Evolutionary conservation across 2,797 vertebrate genomes (phyloP).

Genomic region (Acanthurus lineatus): DNA sequence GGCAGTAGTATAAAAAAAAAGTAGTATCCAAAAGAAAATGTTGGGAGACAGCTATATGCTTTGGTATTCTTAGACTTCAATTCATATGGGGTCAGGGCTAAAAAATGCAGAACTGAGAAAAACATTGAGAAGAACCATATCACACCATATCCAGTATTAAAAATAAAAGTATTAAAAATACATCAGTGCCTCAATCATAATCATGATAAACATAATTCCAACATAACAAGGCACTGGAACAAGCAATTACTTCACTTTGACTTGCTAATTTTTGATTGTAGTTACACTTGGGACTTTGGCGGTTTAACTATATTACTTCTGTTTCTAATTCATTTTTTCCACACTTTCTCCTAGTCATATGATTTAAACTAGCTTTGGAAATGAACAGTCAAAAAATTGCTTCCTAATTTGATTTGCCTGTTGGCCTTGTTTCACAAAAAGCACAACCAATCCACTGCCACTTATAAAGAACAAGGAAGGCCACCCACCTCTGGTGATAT

Average conservation of each 20-base stretch:
- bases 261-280: background rate
- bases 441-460: slow-evolving; percentile 46
- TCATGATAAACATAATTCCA: background rate
- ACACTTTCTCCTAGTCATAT: slow-evolving; percentile 7
- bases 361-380: slow-evolving; percentile 11
- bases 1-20: background rate
- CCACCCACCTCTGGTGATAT: slow-evolving; percentile 25
- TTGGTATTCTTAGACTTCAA: background rate
- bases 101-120: background rate
- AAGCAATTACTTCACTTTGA: background rate
- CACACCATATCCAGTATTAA: background rate
- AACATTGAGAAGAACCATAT: background rate
- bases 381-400: slow-evolving; percentile 33
- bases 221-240: background rate
- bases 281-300: background rate
- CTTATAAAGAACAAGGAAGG: slow-evolving; percentile 53
- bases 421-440: slow-evolving; percentile 53
- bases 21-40: background rate
- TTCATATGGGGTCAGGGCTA: background rate
- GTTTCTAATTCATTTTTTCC: slow-evolving; percentile 6
- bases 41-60: background rate
- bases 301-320: background rate
- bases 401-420: slow-evolving; percentile 43
- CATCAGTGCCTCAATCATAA: background rate
- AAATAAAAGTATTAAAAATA: background rate